Evolutionary conservation across 2,113 vertebrate genomes (phyloP).

Genomic region (Pyxicephalus adspersus): DNA sequence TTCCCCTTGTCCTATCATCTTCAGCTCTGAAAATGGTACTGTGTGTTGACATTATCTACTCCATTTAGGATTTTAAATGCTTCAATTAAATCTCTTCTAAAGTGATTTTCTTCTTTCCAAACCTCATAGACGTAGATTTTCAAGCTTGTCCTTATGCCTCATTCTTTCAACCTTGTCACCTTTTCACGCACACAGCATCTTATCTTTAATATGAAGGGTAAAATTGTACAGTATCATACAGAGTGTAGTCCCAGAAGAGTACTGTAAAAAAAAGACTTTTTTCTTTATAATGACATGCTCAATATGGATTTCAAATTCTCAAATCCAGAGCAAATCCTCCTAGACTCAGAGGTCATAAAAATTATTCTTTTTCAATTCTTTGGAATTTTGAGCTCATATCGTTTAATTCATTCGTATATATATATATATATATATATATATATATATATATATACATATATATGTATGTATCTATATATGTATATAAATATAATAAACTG

Average conservation of each 20-base stretch:
- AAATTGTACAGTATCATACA: conserved; percentile 50
- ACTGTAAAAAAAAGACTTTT: conserved; percentile 5
- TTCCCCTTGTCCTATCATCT: conserved; percentile 64
- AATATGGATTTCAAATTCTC: conserved; percentile 41
- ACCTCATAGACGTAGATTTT: conserved; percentile 61
- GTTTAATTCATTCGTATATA: background rate
- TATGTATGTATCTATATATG: too few relatives aligned
- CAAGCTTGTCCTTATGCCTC: conserved; percentile 61
- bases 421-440: background rate
- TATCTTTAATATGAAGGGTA: conserved; percentile 59
- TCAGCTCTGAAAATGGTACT: conserved; percentile 64
- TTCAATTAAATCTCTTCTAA: conserved; percentile 68
- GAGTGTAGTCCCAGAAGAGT: conserved; percentile 58
- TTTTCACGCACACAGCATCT: conserved; percentile 63
- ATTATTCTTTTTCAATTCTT: conserved; percentile 5
- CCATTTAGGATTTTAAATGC: conserved; percentile 68
- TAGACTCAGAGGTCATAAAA: background rate
- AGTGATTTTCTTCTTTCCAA: conserved; percentile 62
- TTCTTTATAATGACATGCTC: conserved; percentile 24
- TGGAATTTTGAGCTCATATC: background rate
- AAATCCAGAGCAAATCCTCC: conserved; percentile 44
- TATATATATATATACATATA: too few relatives aligned
- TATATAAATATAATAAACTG: too few relatives aligned
- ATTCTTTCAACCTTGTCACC: conserved; percentile 65
- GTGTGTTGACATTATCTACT: conserved; percentile 67